Evolutionary conservation across 1,140 invertebrate species (phyloP).

Genomic region (Zaprionus taronus): DNA sequence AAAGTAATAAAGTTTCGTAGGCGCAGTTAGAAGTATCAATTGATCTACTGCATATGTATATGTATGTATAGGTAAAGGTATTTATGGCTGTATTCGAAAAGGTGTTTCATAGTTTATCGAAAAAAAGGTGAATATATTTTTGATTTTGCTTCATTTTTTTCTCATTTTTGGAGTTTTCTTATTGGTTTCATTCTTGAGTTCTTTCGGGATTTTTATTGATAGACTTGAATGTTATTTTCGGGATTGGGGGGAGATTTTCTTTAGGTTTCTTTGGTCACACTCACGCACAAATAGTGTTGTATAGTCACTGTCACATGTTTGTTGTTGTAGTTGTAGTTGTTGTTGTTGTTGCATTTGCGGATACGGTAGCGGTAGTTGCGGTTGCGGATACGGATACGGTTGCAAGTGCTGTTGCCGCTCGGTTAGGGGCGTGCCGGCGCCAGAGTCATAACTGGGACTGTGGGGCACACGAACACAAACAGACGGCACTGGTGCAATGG

Average conservation of each 20-base stretch:
- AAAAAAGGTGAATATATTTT: slow-evolving; percentile 45
- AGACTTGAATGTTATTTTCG: slow-evolving; percentile 18
- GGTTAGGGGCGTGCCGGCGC: slow-evolving; percentile 58
- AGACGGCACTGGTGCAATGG: slow-evolving; percentile 82
- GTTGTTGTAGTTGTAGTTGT: slow-evolving; percentile 65
- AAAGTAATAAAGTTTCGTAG: not conserved
- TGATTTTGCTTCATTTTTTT: slow-evolving; percentile 66
- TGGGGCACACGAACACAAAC: slow-evolving; percentile 85
- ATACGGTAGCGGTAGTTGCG: slow-evolving; percentile 49
- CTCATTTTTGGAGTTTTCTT: slow-evolving; percentile 4
- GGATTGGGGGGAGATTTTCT: slow-evolving; percentile 19
- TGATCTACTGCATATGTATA: not conserved
- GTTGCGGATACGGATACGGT: slow-evolving; percentile 70
- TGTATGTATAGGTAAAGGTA: slow-evolving; percentile 14
- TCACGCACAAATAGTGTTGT: slow-evolving; percentile 85
- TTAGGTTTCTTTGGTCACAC: slow-evolving; percentile 73
- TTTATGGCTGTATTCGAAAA: not conserved
- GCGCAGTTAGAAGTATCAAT: slow-evolving; percentile 3
- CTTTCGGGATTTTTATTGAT: slow-evolving; percentile 3
- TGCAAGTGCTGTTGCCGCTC: slow-evolving; percentile 71
- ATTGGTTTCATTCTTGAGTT: slow-evolving; percentile 18
- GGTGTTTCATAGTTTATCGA: slow-evolving; percentile 6
- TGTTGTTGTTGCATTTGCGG: slow-evolving; percentile 58
- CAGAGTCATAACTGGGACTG: slow-evolving; percentile 80
- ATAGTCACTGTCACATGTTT: slow-evolving; percentile 76